Evolutionary conservation across 2,113 vertebrate species (phyloP).

Genomic region (Oreochromis tanganicae): DNA sequence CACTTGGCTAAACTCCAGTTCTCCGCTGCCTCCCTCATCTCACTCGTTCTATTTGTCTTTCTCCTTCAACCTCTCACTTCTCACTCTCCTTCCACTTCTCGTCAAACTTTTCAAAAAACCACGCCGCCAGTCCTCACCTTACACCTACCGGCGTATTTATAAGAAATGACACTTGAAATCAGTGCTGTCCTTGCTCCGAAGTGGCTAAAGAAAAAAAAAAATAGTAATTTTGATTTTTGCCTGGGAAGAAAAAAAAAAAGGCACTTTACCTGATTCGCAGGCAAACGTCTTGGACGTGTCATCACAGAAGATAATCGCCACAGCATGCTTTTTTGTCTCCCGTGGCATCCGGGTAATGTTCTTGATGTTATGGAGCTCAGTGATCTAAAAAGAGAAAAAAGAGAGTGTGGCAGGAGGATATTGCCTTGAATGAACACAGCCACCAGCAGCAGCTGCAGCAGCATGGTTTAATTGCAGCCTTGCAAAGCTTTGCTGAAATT

Average conservation of each 20-base stretch:
- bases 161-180: not conserved
- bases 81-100: slow-evolving; percentile 1
- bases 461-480: slow-evolving; percentile 18
- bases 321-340: slow-evolving; percentile 97
- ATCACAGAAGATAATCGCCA: slow-evolving; percentile 97
- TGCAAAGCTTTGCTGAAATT: slow-evolving; percentile 27
- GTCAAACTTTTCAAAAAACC: not conserved
- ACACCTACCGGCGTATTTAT: not conserved
- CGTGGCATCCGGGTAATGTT: slow-evolving; percentile 96
- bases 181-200: not conserved
- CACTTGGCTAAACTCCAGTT: slow-evolving; percentile 36
- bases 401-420: slow-evolving; percentile 54
- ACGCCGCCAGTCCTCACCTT: not conserved
- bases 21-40: not conserved
- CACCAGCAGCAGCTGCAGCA: not conserved
- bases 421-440: slow-evolving; percentile 50
- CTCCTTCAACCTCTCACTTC: slow-evolving; percentile 6
- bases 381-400: slow-evolving; percentile 78
- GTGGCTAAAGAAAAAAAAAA: not conserved
- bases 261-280: slow-evolving; percentile 93
- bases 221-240: not conserved
- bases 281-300: slow-evolving; percentile 98
- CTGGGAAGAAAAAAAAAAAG: not conserved
- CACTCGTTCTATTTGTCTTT: not conserved
- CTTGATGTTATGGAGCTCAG: slow-evolving; percentile 96